These are phyloP conservation scores for Anas capensis DNA, from an alignment of 2,797 vertebrate genomes.

Conservation along the genomic window DNA sequence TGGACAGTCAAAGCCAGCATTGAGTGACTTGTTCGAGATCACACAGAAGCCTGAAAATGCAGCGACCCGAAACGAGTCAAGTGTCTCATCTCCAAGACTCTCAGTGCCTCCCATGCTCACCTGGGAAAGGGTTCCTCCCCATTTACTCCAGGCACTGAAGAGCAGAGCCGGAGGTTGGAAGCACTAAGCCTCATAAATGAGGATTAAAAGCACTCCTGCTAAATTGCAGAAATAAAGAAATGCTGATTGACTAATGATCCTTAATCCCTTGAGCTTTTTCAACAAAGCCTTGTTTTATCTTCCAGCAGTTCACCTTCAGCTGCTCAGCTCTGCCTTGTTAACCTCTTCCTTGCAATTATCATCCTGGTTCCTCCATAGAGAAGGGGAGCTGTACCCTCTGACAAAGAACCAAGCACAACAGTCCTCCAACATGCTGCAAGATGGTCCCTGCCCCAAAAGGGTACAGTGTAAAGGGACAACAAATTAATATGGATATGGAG, in stretches of 20 bases:
- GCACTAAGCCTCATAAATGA: neutral
- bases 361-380: neutral
- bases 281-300: neutral
- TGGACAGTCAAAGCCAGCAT: neutral
- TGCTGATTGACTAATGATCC: neutral
- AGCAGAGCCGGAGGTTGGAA: neutral
- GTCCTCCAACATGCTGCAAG: neutral
- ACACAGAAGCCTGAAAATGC: neutral
- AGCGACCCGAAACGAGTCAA: neutral
- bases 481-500: neutral
- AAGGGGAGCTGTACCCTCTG: neutral
- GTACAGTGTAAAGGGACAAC: neutral
- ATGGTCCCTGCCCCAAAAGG: neutral
- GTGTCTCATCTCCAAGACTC: neutral
- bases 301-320: neutral
- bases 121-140: neutral
- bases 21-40: neutral
- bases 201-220: neutral
- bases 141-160: neutral
- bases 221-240: neutral
- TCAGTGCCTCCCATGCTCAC: neutral
- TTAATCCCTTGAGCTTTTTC: neutral
- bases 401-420: fast-evolving
- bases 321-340: neutral
- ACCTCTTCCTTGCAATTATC: neutral